These are phyloP conservation scores for Chaetodon auriga DNA, from an alignment of 2,113 vertebrate genomes.

Conservation along the genomic window DNA sequence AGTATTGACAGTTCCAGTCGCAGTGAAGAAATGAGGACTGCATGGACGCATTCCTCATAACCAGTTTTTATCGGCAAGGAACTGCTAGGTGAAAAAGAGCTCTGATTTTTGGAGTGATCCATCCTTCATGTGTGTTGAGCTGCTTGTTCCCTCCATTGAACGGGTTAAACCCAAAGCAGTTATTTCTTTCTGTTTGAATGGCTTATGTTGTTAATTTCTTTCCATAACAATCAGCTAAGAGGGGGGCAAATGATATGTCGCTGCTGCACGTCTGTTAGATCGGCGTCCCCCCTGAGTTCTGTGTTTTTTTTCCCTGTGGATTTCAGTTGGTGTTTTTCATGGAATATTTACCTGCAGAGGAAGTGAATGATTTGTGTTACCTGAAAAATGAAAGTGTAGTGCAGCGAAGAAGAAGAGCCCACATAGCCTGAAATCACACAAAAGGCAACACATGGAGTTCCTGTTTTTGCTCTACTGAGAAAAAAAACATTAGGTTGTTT, in stretches of 20 bases:
- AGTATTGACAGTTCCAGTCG: neutral
- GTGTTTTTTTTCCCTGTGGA: neutral
- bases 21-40: neutral
- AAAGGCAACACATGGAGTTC: neutral
- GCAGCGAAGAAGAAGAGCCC: neutral
- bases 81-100: neutral
- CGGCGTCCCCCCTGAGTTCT: neutral
- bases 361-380: neutral
- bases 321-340: neutral
- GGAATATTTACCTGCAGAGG: neutral
- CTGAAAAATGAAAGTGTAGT: neutral
- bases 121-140: constrained; percentile 7
- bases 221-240: neutral
- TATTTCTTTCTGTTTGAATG: neutral
- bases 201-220: neutral
- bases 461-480: neutral
- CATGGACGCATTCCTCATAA: neutral
- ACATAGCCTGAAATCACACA: neutral
- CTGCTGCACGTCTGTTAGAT: neutral
- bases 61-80: neutral
- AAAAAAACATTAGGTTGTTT: neutral
- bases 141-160: neutral
- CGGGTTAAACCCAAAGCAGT: neutral
- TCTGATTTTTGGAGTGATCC: constrained; percentile 19
- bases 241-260: neutral